Percentiles rank a stretch among this genome's conserved stretches.
Conservation (phyloP, 1,140 invertebrate species). For the Platyura marginata region DNA sequence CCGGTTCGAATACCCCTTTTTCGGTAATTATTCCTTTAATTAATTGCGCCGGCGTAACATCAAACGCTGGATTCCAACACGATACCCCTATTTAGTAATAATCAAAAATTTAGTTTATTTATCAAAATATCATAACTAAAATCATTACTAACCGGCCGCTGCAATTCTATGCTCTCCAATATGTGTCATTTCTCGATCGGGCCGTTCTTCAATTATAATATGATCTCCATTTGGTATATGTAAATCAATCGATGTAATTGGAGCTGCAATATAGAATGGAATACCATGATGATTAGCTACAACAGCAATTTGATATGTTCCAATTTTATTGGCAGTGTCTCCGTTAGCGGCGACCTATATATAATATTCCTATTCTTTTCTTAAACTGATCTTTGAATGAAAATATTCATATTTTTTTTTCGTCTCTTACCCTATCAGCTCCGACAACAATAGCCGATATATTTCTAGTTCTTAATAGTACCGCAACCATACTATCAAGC, state of each 20-base stretch:
- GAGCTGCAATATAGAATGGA: slow-evolving; percentile 92
- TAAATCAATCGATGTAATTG: slow-evolving; percentile 81
- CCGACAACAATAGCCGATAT: slow-evolving; percentile 70
- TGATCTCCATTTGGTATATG: slow-evolving; percentile 55
- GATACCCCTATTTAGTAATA: slow-evolving; percentile 46
- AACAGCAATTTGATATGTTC: slow-evolving; percentile 94
- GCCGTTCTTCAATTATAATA: slow-evolving; percentile 88
- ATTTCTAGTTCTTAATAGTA: slow-evolving; percentile 64
- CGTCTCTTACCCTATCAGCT: slow-evolving; percentile 76
- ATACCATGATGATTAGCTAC: slow-evolving; percentile 78
- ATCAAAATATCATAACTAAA: too few relatives aligned
- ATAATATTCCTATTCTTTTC: too few relatives aligned
- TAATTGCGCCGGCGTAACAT: slow-evolving; percentile 86
- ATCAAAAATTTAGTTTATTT: background rate
- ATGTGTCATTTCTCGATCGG: slow-evolving; percentile 75
- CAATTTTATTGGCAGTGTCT: slow-evolving; percentile 99
- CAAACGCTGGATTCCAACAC: slow-evolving; percentile 98
- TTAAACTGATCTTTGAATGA: too few relatives aligned
- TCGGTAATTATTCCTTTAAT: slow-evolving; percentile 95
- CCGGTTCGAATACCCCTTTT: slow-evolving; percentile 61
- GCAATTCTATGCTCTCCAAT: slow-evolving; percentile 69
- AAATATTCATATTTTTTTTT: slow-evolving; percentile 6
- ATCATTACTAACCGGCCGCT: slow-evolving; percentile 42
- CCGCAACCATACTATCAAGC: slow-evolving; percentile 88
- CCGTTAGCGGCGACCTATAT: slow-evolving; percentile 90